Evolutionary conservation across 2,888 invertebrate genomes (phyloP), one percentile per base, ranked within the genome.

Genomic region (Loripinus fragilis): DNA sequence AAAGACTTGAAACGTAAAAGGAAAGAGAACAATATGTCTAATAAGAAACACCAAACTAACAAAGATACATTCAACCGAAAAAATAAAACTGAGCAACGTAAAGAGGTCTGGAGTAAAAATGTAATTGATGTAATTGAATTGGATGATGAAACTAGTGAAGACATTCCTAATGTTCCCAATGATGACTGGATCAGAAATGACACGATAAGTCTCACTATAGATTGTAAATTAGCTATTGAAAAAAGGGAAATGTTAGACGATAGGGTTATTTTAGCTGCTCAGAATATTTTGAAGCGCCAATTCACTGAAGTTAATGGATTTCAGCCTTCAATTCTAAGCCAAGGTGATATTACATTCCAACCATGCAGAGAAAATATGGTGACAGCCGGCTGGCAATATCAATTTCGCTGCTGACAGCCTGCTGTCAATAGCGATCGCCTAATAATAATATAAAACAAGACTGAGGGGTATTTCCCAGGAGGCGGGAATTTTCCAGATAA

Each of bases 141-240:
- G n/a, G n/a, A n/a, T n/a, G n/a, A n/a, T n/a, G n/a, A n/a, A n/a
- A n/a, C n/a, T n/a, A 42, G 8, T 42, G 8, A 42, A 15, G 15
- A 42, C 42, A 42, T 15, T 42, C 42, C 8, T 12, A 42, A 12
- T 42, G 42, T 42, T 42, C n/a, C 15, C 42, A 50, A 8, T 50
- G 50, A 50, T 12, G 50, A 50, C 12, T 50, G 50, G 50, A 50
- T 50, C 7, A 50, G 50, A 50, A 50, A 50, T 50, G 50, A 50
- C 28, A 50, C 15, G 7, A n/a, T 50, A 7, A n/a, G 50, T 20
- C 23, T 50, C 5, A 50, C 5, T 50, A n/a, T 7, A 7, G 50
- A 50, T 50, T n/a, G 50, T 50, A 50, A 50, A n/a, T 12, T 50
- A 7, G 15, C 50, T 20, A 50, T 20, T 50, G 50, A 50, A 50